Evolutionary conservation across 2,113 vertebrate species (phyloP), one percentile per base, ranked within the genome.

Genomic region (Sinocyclocheilus maitianheensis): DNA sequence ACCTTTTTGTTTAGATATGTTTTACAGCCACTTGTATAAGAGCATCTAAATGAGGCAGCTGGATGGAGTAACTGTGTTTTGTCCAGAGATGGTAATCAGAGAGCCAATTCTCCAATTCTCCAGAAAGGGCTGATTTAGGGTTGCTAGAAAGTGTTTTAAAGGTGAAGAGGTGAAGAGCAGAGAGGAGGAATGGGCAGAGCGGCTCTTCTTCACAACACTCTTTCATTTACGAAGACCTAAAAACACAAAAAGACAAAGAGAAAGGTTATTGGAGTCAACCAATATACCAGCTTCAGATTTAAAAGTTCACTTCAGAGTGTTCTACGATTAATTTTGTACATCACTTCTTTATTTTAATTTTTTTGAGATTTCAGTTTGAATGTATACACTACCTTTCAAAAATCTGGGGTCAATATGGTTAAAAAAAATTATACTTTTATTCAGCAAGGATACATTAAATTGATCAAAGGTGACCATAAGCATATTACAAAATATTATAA

Each of bases 201-300:
- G 89, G 83, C 87, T 89, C 88, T 89, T 84, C 67, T 7, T 53
- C 78, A 84, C 62, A 81, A 91, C 75, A 26, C 14, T 24, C 80
- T 81, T 84, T 89, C 93, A 95, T 92, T 94, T 95, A 95, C 92
- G 94, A 92, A 95, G 94, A 94, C 94, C 94, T 95, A 37, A 89
- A 81, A 78, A 86, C 77, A 84, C 46, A 88, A 43, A 24, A 22
- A 34, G 14, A 80, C 74, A 79, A 13, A 72, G 14, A 60, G 43
- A 69, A 53, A 77, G 88, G 62, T 53, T 30, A 48, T 20, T 69
- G 18, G 6, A 69, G 30, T 71, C 3, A 10, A 20, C 67, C 67
- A 10, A 10, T 18, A 20, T 37, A 10, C 9, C 16, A 1, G 30
- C 9, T 71, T 10, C 0, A 4, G 65, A 69, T 26, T 26, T 26